A percentile compares a stretch with the other conserved stretches of the same genome.
Conservation (phyloP, 2,888 invertebrate species). For the Erpobdella octoculata region DNA sequence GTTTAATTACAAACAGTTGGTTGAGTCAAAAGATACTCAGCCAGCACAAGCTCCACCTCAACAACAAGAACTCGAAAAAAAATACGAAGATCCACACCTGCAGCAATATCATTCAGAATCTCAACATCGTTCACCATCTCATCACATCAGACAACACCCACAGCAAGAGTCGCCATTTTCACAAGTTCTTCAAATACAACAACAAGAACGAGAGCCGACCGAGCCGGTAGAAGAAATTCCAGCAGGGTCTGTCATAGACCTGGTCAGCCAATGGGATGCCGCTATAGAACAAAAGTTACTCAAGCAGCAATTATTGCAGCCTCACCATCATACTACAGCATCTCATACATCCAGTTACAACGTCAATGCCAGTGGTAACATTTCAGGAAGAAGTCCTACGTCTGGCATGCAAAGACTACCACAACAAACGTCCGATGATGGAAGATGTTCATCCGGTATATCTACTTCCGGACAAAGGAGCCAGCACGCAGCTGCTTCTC, state of each 20-base stretch:
- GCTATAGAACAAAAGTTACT: conserved; percentile 7
- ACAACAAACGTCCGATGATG: background rate
- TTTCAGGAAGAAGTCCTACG: background rate
- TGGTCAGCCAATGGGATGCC: conserved; percentile 10
- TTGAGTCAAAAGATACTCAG: background rate
- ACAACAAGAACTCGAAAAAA: background rate
- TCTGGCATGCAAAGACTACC: background rate
- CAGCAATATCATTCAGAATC: background rate
- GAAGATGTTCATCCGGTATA: background rate
- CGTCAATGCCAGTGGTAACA: conserved; percentile 10
- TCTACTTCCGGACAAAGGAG: background rate
- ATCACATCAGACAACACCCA: background rate
- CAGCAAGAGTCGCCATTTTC: background rate
- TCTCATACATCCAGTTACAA: background rate
- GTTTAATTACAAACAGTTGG: conserved; percentile 26
- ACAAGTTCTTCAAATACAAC: background rate
- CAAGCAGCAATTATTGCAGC: background rate
- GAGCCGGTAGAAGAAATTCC: background rate
- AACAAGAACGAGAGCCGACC: background rate
- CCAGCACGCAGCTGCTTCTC: background rate
- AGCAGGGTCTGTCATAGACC: background rate
- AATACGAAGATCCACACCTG: conserved; percentile 4
- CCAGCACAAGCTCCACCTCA: background rate
- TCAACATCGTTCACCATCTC: background rate
- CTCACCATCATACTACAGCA: background rate